phyloP scores from a whole-genome alignment of 2,888 invertebrate genomes.

The Machimus rusticus region DNA sequence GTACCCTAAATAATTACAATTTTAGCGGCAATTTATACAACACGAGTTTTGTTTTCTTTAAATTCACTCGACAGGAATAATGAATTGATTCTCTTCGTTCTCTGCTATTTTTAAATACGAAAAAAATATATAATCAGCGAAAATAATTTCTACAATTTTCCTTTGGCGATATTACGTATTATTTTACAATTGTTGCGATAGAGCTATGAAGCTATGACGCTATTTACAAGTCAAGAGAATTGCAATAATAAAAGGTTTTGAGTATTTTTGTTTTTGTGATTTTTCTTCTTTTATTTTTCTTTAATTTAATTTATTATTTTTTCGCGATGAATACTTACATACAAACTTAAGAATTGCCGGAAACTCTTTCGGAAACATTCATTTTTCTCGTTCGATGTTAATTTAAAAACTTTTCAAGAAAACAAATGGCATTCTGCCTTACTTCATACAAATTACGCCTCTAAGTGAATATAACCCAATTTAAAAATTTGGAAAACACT shows the following conservation, averaged over 20 bases:
- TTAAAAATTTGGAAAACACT: not conserved
- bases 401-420: not conserved
- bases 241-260: not conserved
- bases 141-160: not conserved
- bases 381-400: not conserved
- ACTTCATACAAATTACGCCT: not conserved
- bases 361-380: not conserved
- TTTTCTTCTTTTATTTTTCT: not conserved
- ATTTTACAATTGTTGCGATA: conserved; percentile 20
- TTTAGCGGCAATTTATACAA: not conserved
- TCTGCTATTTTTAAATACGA: not conserved
- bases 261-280: not conserved
- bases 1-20: not conserved
- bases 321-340: not conserved
- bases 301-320: not conserved
- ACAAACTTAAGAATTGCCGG: not conserved
- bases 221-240: not conserved
- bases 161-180: conserved; percentile 29
- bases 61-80: not conserved
- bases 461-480: not conserved
- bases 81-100: not conserved
- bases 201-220: conserved; percentile 9
- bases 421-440: not conserved
- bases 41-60: not conserved
- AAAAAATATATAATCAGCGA: not conserved